These are phyloP conservation scores for Pherbina coryleti DNA, from an alignment of 2,888 invertebrate genomes.

Conservation along the genomic window DNA sequence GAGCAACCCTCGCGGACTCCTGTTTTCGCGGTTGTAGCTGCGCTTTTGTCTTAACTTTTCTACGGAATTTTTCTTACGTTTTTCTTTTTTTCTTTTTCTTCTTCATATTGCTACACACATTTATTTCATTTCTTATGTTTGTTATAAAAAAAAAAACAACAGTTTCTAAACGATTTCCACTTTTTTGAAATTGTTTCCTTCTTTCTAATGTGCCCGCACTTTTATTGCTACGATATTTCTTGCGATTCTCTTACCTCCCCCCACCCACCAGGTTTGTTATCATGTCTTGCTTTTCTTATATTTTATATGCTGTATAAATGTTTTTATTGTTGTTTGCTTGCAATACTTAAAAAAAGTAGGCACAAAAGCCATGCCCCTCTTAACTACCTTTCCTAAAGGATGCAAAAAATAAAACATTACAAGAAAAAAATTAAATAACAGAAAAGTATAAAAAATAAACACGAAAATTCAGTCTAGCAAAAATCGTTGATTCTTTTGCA, in stretches of 20 bases:
- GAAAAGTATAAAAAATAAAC: background rate
- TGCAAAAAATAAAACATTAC: no score
- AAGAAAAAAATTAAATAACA: background rate
- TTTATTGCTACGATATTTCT: constrained; percentile 64
- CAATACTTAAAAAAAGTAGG: background rate
- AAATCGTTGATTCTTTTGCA: background rate
- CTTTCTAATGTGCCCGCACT: constrained; percentile 46
- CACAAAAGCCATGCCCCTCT: background rate
- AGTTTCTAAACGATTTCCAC: constrained; percentile 34
- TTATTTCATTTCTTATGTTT: constrained; percentile 24
- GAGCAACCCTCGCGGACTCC: no score
- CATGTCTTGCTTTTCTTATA: background rate
- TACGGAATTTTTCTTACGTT: constrained; percentile 49
- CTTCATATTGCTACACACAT: constrained; percentile 2
- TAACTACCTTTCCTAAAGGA: no score
- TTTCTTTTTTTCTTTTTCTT: constrained; percentile 36
- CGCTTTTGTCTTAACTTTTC: constrained; percentile 34
- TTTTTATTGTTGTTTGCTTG: constrained; percentile 13
- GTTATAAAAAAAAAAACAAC: constrained; percentile 9
- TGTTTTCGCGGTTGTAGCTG: background rate
- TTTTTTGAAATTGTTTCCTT: constrained; percentile 63
- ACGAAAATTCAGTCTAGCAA: background rate
- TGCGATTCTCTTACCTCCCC: constrained; percentile 26
- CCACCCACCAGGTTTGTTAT: constrained; percentile 19
- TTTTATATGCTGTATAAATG: constrained; percentile 11